Evolutionary conservation across 1,140 invertebrate species (phyloP).

Genomic region (Neotoxoptera formosana): DNA sequence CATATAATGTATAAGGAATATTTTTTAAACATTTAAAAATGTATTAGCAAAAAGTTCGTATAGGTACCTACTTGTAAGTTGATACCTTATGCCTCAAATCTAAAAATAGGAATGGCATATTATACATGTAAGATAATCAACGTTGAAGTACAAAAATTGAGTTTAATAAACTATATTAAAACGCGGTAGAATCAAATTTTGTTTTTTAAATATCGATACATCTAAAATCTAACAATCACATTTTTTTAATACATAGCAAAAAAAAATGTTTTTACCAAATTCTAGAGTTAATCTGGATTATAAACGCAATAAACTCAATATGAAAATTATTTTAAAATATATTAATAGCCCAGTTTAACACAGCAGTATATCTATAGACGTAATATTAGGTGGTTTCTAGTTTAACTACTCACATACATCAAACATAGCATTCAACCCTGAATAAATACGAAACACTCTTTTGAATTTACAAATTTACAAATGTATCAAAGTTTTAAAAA

Average conservation of each 20-base stretch:
- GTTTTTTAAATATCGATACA: background rate
- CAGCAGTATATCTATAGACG: background rate
- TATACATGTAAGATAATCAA: background rate
- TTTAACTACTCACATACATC: background rate
- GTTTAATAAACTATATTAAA: background rate
- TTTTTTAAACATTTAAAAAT: background rate
- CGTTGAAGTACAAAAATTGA: background rate
- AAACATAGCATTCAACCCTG: background rate
- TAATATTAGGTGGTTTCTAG: background rate
- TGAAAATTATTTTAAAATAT: background rate
- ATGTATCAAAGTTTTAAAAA: background rate
- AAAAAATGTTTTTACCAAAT: background rate
- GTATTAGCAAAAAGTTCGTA: background rate
- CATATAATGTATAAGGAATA: background rate
- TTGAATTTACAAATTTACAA: background rate
- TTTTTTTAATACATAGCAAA: background rate
- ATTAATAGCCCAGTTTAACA: background rate
- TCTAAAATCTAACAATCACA: background rate
- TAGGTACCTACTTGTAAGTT: background rate
- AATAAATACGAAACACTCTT: background rate
- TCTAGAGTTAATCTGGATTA: background rate
- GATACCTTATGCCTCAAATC: background rate
- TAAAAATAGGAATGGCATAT: background rate
- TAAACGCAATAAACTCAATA: background rate
- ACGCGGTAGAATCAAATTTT: background rate